Conservation (phyloP, 2,113 vertebrate species). For the Neogobius melanostomus region DNA sequence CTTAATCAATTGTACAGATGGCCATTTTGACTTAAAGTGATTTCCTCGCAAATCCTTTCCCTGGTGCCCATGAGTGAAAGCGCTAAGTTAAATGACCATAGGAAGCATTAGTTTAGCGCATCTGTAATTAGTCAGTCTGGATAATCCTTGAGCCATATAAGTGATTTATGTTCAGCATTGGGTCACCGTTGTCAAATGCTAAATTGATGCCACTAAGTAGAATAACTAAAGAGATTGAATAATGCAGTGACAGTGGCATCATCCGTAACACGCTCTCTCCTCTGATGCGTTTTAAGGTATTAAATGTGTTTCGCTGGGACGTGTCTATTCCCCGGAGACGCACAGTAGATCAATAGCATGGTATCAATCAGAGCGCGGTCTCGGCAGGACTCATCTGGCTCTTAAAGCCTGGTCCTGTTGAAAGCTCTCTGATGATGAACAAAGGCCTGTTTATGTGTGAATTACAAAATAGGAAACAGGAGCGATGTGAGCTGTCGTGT, state of each 20-base stretch:
- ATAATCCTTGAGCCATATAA: not conserved
- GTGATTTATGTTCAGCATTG: not conserved
- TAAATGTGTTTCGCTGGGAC: slow-evolving; percentile 5
- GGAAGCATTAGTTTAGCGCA: not conserved
- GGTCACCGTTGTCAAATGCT: not conserved
- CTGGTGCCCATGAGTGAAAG: not conserved
- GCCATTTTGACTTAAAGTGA: not conserved
- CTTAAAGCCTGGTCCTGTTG: slow-evolving; percentile 29
- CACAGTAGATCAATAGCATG: slow-evolving; percentile 9
- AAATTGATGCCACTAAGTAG: not conserved
- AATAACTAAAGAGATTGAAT: slow-evolving; percentile 10
- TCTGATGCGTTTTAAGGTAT: slow-evolving; percentile 12
- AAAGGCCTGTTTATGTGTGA: slow-evolving; percentile 25
- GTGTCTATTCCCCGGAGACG: slow-evolving; percentile 6
- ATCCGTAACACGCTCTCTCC: slow-evolving; percentile 5
- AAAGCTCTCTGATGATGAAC: slow-evolving; percentile 35
- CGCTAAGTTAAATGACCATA: not conserved
- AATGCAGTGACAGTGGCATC: slow-evolving; percentile 8
- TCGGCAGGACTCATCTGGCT: slow-evolving; percentile 40
- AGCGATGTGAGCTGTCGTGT: not conserved
- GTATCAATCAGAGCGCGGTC: slow-evolving; percentile 4
- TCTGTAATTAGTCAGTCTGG: not conserved
- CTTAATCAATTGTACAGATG: slow-evolving; percentile 1
- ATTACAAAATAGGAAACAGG: slow-evolving; percentile 2
- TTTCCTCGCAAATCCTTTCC: not conserved